Conservation (phyloP, 2,113 vertebrate species). For the Smithornis capensis region DNA sequence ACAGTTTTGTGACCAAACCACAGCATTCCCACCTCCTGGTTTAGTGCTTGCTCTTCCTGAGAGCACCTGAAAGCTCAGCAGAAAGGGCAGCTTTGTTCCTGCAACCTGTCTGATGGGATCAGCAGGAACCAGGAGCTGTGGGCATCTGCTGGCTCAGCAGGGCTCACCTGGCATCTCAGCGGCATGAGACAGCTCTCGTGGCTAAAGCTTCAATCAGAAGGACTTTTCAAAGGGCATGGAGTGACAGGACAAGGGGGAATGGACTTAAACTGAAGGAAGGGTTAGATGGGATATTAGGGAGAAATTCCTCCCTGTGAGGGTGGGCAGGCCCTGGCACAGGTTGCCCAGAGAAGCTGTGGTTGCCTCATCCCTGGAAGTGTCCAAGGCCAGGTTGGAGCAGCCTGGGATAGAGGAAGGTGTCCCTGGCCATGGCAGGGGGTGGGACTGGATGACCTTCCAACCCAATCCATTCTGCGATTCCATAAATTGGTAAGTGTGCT, state of each 20-base stretch:
- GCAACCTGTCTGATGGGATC: neutral
- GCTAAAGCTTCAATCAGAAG: neutral
- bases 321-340: accelerated
- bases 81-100: neutral
- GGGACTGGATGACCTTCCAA: neutral
- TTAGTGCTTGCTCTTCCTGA: neutral
- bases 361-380: accelerated
- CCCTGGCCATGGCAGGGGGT: neutral
- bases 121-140: neutral
- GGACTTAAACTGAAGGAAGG: neutral
- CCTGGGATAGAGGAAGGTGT: accelerated
- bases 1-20: neutral
- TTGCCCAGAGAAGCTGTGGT: neutral
- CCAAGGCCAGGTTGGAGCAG: accelerated
- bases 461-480: neutral
- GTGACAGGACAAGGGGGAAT: neutral
- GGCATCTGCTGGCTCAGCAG: slow-evolving; percentile 6
- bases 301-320: neutral
- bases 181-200: accelerated
- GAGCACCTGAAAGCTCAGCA: neutral
- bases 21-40: neutral
- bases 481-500: neutral
- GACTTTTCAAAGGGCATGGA: neutral
- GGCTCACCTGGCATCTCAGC: neutral
- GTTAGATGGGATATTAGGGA: neutral